Conservation (phyloP, 1,140 invertebrate genomes). For the Patella vulgata region DNA sequence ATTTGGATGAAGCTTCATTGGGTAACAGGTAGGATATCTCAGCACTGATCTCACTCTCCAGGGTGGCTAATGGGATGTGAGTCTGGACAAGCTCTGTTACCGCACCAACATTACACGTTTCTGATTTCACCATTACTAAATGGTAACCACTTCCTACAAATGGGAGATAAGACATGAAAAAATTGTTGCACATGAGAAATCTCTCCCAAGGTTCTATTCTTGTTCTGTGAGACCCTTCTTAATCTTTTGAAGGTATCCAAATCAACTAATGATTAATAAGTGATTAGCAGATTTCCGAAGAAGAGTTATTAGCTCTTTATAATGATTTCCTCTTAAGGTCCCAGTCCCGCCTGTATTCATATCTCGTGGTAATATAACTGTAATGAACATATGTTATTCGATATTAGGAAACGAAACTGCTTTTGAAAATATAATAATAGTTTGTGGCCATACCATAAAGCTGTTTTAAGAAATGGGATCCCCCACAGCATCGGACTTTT, state of each 20-base stretch:
- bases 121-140: conserved; percentile 58
- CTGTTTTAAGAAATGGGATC: conserved; percentile 88
- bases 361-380: too few relatives aligned
- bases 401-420: conserved; percentile 1
- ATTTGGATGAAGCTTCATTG: conserved; percentile 56
- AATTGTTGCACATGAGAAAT: too few relatives aligned
- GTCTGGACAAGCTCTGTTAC: conserved; percentile 45
- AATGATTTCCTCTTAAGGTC: too few relatives aligned
- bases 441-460: conserved; percentile 74
- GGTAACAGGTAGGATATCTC: conserved; percentile 63
- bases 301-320: too few relatives aligned
- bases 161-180: conserved; percentile 11
- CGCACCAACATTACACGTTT: conserved; percentile 69
- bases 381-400: too few relatives aligned
- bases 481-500: conserved; percentile 82
- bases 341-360: too few relatives aligned
- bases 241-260: not conserved
- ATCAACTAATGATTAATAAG: not conserved
- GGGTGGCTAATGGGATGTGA: conserved; percentile 43
- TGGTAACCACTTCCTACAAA: conserved; percentile 65
- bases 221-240: too few relatives aligned
- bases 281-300: too few relatives aligned
- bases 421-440: too few relatives aligned
- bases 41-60: conserved; percentile 58
- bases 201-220: too few relatives aligned